These are phyloP conservation scores for Emydoidea blandingii DNA, from an alignment of 2,797 vertebrate genomes.

Conservation along the genomic window DNA sequence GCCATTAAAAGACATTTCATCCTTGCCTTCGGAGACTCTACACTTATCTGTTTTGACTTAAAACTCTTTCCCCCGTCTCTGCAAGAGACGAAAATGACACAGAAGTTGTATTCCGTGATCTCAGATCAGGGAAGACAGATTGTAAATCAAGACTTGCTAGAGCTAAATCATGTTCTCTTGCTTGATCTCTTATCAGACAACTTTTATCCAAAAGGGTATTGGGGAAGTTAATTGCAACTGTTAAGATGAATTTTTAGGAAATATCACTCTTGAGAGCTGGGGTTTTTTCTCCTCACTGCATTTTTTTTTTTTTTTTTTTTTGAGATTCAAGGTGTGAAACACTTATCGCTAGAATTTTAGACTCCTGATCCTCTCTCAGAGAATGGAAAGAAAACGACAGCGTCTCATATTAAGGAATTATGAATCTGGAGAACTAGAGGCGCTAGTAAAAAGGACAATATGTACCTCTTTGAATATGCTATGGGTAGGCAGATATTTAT, in stretches of 20 bases:
- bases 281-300: neutral
- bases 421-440: neutral
- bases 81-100: slow-evolving; percentile 21
- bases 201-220: slow-evolving; percentile 44
- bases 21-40: neutral
- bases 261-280: slow-evolving; percentile 26
- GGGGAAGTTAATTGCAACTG: slow-evolving; percentile 39
- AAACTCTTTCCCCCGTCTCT: slow-evolving; percentile 38
- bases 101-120: slow-evolving; percentile 23
- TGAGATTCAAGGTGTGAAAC: slow-evolving; percentile 2
- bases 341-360: slow-evolving; percentile 37
- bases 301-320: neutral
- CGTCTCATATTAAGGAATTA: slow-evolving; percentile 44
- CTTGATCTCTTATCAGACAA: slow-evolving; percentile 22
- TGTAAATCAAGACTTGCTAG: slow-evolving; percentile 40
- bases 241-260: slow-evolving; percentile 31
- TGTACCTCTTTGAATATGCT: neutral
- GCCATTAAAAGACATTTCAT: slow-evolving; percentile 51
- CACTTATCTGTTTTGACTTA: slow-evolving; percentile 40
- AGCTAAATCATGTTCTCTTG: slow-evolving; percentile 28
- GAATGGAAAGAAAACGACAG: neutral
- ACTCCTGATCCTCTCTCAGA: slow-evolving; percentile 17
- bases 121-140: slow-evolving; percentile 35
- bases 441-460: neutral
- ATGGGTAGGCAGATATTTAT: neutral